Conservation (phyloP, 1,140 invertebrate genomes). For the Anoplophora glabripennis region DNA sequence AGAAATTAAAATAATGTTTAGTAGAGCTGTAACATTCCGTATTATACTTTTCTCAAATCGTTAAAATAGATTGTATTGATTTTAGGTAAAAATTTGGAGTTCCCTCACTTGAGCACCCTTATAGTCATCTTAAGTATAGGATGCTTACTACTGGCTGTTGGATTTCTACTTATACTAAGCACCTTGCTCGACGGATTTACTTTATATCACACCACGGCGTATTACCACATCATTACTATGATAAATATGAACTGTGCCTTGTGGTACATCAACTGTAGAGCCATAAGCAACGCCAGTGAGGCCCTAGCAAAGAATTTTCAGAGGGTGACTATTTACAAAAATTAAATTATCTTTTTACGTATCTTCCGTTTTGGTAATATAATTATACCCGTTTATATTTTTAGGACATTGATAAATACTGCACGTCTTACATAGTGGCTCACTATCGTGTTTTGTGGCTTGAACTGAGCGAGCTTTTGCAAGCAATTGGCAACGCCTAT, state of each 20-base stretch:
- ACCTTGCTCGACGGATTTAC: constrained; percentile 58
- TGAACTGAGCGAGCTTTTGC: constrained; percentile 58
- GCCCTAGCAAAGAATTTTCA: constrained; percentile 45
- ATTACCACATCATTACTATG: constrained; percentile 63
- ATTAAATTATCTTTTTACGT: not conserved
- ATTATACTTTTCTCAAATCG: not conserved
- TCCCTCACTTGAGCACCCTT: constrained; percentile 55
- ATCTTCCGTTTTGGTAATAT: too few relatives aligned
- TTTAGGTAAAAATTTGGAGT: constrained; percentile 55
- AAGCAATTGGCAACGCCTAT: constrained; percentile 60
- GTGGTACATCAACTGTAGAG: constrained; percentile 63
- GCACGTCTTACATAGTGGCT: constrained; percentile 53
- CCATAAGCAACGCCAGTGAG: constrained; percentile 55
- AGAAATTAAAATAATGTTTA: constrained; percentile 6
- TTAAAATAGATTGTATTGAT: constrained; percentile 9
- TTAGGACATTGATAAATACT: constrained; percentile 55
- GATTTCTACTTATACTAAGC: constrained; percentile 56
- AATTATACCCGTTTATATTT: constrained; percentile 15
- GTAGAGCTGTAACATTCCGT: not conserved
- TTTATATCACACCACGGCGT: constrained; percentile 58
- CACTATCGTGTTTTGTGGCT: constrained; percentile 60
- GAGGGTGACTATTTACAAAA: constrained; percentile 31
- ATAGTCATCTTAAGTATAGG: constrained; percentile 59
- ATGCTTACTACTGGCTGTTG: constrained; percentile 56
- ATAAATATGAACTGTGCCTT: constrained; percentile 64